phyloP scores from a whole-genome alignment of 2,113 vertebrate species.

The Cololabis saira region DNA sequence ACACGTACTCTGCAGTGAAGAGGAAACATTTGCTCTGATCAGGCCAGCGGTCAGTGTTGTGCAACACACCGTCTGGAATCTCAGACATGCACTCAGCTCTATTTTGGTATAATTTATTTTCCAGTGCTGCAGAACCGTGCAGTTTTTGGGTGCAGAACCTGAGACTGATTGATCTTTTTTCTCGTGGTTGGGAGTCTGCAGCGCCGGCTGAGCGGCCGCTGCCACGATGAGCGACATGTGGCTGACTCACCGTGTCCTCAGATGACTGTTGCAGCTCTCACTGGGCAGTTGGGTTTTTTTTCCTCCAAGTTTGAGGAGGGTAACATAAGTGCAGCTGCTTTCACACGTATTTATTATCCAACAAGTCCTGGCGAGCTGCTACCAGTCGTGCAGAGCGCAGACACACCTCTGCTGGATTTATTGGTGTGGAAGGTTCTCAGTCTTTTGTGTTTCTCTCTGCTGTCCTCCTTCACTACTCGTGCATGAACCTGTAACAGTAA shows the following conservation, averaged over 20 bases:
- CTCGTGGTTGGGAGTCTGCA: conserved; percentile 1
- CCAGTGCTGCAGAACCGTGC: too few relatives aligned
- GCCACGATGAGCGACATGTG: conserved; percentile 12
- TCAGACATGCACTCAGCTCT: conserved; percentile 7
- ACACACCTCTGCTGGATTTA: neutral
- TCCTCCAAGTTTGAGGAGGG: neutral
- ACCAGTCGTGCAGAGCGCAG: neutral
- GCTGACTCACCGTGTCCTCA: conserved; percentile 50
- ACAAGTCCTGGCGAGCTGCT: conserved; percentile 19
- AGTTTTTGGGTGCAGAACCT: too few relatives aligned
- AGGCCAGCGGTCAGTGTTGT: conserved; percentile 16
- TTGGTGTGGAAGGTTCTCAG: neutral
- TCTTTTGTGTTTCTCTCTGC: too few relatives aligned
- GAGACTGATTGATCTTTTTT: too few relatives aligned
- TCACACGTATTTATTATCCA: neutral
- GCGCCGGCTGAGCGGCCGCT: conserved; percentile 44
- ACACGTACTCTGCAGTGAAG: neutral
- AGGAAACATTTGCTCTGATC: conserved; percentile 21
- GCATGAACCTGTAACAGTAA: too few relatives aligned
- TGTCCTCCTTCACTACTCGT: too few relatives aligned
- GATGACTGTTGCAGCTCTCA: conserved; percentile 4
- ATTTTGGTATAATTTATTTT: neutral
- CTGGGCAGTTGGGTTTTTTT: neutral
- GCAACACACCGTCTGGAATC: conserved; percentile 44
- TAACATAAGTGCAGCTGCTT: conserved; percentile 16